A percentile compares a stretch with the other conserved stretches of the same genome.
These are phyloP conservation scores for Phorcus lineatus DNA, from an alignment of 2,888 invertebrate species.

Conservation along the genomic window DNA sequence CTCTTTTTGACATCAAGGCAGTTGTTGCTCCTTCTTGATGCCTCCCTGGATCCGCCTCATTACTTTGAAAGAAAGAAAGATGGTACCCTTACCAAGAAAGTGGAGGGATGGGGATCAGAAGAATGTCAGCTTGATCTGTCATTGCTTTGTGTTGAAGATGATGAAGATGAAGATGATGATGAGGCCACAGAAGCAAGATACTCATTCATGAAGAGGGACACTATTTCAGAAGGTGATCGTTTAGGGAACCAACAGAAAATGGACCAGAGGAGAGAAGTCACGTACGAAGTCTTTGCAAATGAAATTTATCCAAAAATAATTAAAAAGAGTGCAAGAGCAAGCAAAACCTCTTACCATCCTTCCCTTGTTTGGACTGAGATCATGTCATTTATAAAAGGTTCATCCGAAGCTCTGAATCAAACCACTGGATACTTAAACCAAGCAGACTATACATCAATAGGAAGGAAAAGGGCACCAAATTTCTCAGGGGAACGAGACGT, in stretches of 20 bases:
- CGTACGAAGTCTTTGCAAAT: constrained; percentile 62
- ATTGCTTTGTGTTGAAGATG: constrained; percentile 41
- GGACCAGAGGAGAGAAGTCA: constrained; percentile 61
- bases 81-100: constrained; percentile 38
- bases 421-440: constrained; percentile 29
- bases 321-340: constrained; percentile 42
- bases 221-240: constrained; percentile 2
- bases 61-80: constrained; percentile 66
- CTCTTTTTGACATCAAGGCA: constrained; percentile 65
- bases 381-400: constrained; percentile 67
- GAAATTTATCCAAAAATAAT: constrained; percentile 60
- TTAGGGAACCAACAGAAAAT: not conserved
- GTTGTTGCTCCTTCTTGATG: constrained; percentile 66
- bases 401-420: constrained; percentile 42
- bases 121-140: constrained; percentile 53
- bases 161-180: constrained; percentile 29
- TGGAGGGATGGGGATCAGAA: constrained; percentile 40
- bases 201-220: too few species aligned
- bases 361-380: constrained; percentile 70
- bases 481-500: constrained; percentile 40
- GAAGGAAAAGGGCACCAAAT: constrained; percentile 44
- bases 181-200: not conserved
- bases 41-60: constrained; percentile 54
- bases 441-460: constrained; percentile 40
- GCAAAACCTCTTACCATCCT: constrained; percentile 48